Conservation (phyloP, 1,140 invertebrate species). For the Eueides isabella region DNA sequence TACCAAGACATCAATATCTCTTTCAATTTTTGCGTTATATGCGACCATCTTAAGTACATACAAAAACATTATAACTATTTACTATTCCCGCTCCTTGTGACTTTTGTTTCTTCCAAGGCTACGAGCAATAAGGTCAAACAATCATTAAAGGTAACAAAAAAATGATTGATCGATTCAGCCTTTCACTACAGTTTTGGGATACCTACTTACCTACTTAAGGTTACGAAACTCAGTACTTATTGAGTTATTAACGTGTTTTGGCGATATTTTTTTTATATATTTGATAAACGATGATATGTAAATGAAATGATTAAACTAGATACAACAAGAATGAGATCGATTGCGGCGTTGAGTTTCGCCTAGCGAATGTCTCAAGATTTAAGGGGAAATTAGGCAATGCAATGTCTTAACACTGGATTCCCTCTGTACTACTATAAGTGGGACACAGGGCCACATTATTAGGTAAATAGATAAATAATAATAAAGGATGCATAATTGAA, state of each 20-base stretch:
- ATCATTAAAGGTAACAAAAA: constrained; percentile 4
- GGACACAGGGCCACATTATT: too few relatives aligned
- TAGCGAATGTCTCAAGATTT: too few relatives aligned
- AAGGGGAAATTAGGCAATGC: too few relatives aligned
- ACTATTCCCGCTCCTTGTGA: not conserved
- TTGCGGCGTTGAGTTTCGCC: not conserved
- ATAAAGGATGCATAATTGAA: too few relatives aligned
- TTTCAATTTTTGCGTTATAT: too few relatives aligned
- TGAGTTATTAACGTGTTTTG: constrained; percentile 20
- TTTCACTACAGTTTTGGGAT: constrained; percentile 12
- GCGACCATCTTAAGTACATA: not conserved
- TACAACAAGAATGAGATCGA: too few relatives aligned
- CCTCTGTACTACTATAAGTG: too few relatives aligned
- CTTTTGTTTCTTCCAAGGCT: constrained; percentile 2
- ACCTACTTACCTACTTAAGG: constrained; percentile 14
- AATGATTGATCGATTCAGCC: constrained; percentile 13
- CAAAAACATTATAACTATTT: not conserved
- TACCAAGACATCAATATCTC: too few relatives aligned
- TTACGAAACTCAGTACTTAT: not conserved
- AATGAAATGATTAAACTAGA: not conserved
- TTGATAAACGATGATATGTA: not conserved
- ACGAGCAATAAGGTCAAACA: constrained; percentile 9
- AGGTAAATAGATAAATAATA: too few relatives aligned
- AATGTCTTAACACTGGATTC: too few relatives aligned
- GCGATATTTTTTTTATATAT: not conserved